phyloP scores from a whole-genome alignment of 2,888 invertebrate species.

The Choristoneura rosaceana region DNA sequence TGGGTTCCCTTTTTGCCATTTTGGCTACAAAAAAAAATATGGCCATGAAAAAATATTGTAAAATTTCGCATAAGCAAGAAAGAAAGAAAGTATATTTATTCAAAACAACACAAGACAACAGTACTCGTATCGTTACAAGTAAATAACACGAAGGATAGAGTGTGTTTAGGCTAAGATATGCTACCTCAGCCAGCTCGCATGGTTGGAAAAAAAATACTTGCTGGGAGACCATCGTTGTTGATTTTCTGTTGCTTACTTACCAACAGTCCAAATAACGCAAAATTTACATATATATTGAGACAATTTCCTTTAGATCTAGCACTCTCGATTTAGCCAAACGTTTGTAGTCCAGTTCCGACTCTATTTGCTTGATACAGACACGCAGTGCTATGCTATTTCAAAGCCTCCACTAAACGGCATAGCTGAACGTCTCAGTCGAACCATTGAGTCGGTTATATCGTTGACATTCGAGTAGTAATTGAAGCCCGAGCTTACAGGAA shows the following conservation, averaged over 20 bases:
- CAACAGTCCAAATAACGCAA: neutral
- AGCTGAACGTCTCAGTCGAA: neutral
- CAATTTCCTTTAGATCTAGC: conserved; percentile 1
- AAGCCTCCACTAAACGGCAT: conserved; percentile 4
- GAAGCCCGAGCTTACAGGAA: neutral
- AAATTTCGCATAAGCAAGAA: no score
- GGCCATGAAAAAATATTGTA: no score
- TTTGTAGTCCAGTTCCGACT: neutral
- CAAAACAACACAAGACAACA: no score
- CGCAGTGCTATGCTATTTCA: conserved; percentile 1
- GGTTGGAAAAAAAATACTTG: neutral
- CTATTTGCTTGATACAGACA: neutral
- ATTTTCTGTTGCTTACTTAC: neutral
- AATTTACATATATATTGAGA: conserved; percentile 2
- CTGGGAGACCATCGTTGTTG: neutral
- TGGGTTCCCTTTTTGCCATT: no score
- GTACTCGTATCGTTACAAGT: no score
- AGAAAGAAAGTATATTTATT: no score
- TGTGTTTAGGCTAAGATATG: no score
- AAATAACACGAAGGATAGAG: no score
- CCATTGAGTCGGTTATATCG: conserved; percentile 9
- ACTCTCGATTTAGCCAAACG: neutral
- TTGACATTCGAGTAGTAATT: conserved; percentile 18
- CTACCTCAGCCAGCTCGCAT: no score
- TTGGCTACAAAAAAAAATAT: no score